Evolutionary conservation across 2,113 vertebrate genomes (phyloP).

Genomic region (Myiopsitta monachus): DNA sequence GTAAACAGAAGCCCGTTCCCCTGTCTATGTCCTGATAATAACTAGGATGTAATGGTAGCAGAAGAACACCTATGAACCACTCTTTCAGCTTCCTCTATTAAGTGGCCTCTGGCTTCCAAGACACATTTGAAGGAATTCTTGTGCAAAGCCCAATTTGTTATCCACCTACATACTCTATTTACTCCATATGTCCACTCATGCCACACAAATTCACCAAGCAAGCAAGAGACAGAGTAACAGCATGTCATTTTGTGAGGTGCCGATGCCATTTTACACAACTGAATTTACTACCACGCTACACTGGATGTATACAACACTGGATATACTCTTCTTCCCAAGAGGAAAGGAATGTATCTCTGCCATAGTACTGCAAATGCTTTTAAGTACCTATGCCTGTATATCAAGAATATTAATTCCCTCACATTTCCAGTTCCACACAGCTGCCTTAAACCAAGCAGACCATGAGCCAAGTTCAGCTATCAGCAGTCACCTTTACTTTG

Average conservation of each 20-base stretch:
- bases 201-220: background rate
- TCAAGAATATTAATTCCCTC: background rate
- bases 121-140: background rate
- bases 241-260: background rate
- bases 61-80: background rate
- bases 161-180: background rate
- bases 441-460: background rate
- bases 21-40: fast-evolving
- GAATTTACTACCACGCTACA: background rate
- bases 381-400: background rate
- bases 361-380: background rate
- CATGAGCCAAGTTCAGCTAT: background rate
- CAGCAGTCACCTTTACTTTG: background rate
- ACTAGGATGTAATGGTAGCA: background rate
- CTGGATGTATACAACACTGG: fast-evolving
- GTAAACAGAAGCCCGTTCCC: background rate
- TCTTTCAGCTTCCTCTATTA: background rate
- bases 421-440: background rate
- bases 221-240: background rate
- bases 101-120: background rate
- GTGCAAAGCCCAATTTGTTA: background rate
- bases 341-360: background rate
- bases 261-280: background rate
- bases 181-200: fast-evolving
- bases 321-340: background rate